phyloP scores from a whole-genome alignment of 2,113 vertebrate genomes.

The Sus scrofa region DNA sequence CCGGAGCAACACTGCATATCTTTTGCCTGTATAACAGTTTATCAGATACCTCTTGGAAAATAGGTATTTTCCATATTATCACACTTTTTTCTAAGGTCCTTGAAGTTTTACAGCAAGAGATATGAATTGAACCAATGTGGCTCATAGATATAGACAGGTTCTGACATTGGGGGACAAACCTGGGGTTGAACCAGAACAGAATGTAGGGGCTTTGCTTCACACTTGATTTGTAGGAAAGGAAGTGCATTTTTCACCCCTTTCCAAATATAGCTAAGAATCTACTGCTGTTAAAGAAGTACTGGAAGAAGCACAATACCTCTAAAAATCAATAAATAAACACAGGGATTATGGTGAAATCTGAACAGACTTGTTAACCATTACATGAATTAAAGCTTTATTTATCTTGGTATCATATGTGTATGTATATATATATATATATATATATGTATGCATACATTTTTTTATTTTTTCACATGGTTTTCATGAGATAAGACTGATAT shows the following conservation, averaged over 20 bases:
- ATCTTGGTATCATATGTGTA: neutral
- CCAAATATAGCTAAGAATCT: neutral
- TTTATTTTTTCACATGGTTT: neutral
- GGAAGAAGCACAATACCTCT: neutral
- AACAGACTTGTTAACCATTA: neutral
- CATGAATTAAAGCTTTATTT: neutral
- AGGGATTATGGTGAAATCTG: neutral
- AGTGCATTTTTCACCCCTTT: rapidly evolving
- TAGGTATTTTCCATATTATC: neutral
- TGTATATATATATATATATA: neutral
- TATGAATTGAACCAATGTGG: neutral
- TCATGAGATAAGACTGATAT: neutral
- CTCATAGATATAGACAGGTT: neutral
- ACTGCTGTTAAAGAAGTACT: neutral
- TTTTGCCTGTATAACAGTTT: neutral
- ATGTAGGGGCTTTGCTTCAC: rapidly evolving
- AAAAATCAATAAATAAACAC: neutral
- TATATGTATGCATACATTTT: neutral
- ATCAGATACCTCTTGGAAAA: neutral
- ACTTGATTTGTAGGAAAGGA: neutral
- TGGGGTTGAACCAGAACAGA: neutral
- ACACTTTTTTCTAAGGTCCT: neutral
- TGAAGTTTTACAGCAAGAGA: neutral
- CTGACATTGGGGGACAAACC: neutral
- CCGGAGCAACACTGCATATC: neutral